Evolutionary conservation across 2,113 vertebrate genomes (phyloP).

Genomic region (Acanthisitta chloris): DNA sequence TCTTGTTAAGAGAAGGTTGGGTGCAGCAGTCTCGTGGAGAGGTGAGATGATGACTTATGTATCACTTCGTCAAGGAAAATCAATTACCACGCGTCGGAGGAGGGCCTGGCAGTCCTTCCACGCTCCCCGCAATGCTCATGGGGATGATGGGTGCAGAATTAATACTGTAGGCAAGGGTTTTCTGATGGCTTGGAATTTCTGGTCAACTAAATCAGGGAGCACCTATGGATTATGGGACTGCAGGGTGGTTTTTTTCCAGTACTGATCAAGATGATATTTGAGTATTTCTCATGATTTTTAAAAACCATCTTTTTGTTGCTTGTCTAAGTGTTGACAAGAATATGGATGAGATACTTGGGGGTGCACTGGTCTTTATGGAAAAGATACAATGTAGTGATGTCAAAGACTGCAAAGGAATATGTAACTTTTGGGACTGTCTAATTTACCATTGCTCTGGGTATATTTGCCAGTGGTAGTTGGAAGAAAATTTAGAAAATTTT

Average conservation of each 20-base stretch:
- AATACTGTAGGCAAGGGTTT: background rate
- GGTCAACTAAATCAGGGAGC: background rate
- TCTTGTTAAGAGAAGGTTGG: background rate
- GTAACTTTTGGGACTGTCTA: background rate
- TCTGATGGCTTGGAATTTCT: background rate
- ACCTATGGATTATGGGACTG: background rate
- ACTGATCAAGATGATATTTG: background rate
- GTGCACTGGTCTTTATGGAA: background rate
- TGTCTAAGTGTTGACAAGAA: background rate
- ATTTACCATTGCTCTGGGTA: accelerated
- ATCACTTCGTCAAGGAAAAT: slow-evolving; percentile 21
- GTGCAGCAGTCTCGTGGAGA: background rate
- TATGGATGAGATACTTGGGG: background rate
- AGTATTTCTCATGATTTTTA: background rate
- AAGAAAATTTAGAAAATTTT: background rate
- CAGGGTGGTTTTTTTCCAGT: accelerated
- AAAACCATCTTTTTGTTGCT: background rate
- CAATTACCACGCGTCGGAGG: background rate
- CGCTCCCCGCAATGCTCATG: background rate
- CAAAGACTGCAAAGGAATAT: background rate
- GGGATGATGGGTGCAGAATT: background rate
- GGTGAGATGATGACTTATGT: slow-evolving; percentile 30
- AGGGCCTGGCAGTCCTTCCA: background rate
- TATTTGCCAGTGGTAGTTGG: background rate
- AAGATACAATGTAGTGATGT: background rate